Evolutionary conservation across 1,140 invertebrate genomes (phyloP).

Genomic region (Penaeus vannamei): DNA sequence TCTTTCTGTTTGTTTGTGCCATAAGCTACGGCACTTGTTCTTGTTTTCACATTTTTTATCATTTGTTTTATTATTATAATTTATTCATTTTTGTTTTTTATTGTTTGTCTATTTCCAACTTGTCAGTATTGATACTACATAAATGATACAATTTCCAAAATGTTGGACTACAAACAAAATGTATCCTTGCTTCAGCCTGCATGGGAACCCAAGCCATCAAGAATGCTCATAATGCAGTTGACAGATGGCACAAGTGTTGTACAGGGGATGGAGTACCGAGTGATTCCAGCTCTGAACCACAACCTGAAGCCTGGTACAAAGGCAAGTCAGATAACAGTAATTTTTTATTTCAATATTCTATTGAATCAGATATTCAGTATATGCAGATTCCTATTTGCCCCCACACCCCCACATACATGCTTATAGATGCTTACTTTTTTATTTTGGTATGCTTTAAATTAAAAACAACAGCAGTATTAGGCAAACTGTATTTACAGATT

Average conservation of each 20-base stretch:
- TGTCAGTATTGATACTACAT: background rate
- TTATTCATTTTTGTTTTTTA: background rate
- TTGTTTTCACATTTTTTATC: too few relatives aligned
- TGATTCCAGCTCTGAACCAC: slow-evolving; percentile 18
- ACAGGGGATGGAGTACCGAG: slow-evolving; percentile 48
- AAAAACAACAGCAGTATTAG: too few relatives aligned
- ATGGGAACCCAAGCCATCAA: slow-evolving; percentile 44
- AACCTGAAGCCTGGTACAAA: slow-evolving; percentile 53
- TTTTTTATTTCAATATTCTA: too few relatives aligned
- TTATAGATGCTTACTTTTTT: too few relatives aligned
- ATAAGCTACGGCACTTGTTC: too few relatives aligned
- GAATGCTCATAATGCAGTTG: slow-evolving; percentile 51
- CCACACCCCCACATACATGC: too few relatives aligned
- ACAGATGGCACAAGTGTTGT: slow-evolving; percentile 47
- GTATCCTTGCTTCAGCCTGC: background rate
- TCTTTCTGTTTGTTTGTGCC: too few relatives aligned
- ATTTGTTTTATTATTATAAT: background rate
- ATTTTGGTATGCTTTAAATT: too few relatives aligned
- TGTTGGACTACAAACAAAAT: too few relatives aligned
- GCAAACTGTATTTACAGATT: background rate
- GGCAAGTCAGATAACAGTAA: background rate
- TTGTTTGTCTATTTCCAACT: background rate
- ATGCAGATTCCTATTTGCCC: too few relatives aligned
- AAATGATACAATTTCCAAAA: background rate
- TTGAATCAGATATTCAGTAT: too few relatives aligned